Evolutionary conservation across 2,797 vertebrate genomes (phyloP).

Genomic region (Pseudochaenichthys georgianus): DNA sequence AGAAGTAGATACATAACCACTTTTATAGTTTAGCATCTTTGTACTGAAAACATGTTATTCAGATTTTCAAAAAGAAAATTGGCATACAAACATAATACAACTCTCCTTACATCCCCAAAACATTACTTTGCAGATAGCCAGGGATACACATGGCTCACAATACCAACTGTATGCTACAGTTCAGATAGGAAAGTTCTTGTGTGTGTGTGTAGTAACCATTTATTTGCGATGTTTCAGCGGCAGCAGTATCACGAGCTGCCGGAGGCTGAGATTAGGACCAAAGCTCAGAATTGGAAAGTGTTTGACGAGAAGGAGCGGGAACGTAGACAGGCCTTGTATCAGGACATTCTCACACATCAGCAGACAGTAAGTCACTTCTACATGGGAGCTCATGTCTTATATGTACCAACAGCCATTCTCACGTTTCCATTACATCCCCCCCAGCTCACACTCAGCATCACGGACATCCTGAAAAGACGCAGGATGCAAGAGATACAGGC

Average conservation of each 20-base stretch:
- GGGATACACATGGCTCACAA: background rate
- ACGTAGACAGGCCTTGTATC: constrained; percentile 45
- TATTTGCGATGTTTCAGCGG: constrained; percentile 36
- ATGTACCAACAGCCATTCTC: background rate
- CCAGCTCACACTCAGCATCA: constrained; percentile 70
- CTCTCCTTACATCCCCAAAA: background rate
- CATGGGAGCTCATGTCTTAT: too few relatives aligned
- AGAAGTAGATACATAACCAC: too few relatives aligned
- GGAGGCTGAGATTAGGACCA: constrained; percentile 2
- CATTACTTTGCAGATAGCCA: background rate
- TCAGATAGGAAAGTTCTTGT: background rate
- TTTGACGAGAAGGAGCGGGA: constrained; percentile 52
- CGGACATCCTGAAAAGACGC: constrained; percentile 61
- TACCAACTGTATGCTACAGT: background rate
- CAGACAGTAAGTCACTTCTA: constrained; percentile 56
- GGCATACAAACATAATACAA: too few relatives aligned
- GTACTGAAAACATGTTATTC: too few relatives aligned
- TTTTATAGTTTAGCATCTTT: too few relatives aligned
- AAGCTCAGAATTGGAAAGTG: constrained; percentile 54
- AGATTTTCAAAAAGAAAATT: too few relatives aligned
- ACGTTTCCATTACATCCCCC: background rate
- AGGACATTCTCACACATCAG: constrained; percentile 59
- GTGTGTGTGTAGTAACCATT: background rate
- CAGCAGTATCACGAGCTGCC: constrained; percentile 55
- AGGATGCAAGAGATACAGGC: constrained; percentile 11